Evolutionary conservation across 1,140 invertebrate species (phyloP).

Genomic region (Leptinotarsa undecemlineata): DNA sequence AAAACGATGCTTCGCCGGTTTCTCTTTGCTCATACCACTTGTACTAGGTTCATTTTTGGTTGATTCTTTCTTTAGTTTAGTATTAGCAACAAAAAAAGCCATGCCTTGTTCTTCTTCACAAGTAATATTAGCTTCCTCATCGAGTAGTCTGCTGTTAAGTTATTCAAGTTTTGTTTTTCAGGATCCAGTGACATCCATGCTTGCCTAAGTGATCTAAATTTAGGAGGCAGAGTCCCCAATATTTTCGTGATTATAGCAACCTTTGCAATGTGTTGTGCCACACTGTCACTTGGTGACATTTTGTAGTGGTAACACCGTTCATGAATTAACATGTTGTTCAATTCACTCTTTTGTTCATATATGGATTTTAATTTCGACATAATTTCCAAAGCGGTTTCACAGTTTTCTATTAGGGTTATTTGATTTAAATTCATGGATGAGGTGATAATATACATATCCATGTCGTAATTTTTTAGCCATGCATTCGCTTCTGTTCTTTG

Average conservation of each 20-base stretch:
- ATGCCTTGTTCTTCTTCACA: too few relatives aligned
- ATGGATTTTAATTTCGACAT: slow-evolving; percentile 5
- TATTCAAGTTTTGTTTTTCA: neutral
- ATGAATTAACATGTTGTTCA: slow-evolving; percentile 10
- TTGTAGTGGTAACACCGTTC: slow-evolving; percentile 15
- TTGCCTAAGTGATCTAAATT: neutral
- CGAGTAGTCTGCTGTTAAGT: too few relatives aligned
- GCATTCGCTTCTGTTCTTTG: neutral
- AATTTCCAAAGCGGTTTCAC: neutral
- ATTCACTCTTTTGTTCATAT: neutral
- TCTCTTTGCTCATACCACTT: too few relatives aligned
- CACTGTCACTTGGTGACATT: neutral
- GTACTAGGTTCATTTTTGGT: neutral
- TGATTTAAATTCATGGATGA: neutral
- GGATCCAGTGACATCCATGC: neutral
- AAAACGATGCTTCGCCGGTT: too few relatives aligned
- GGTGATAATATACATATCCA: neutral
- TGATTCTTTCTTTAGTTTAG: too few relatives aligned
- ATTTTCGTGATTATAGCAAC: slow-evolving; percentile 36
- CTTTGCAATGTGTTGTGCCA: slow-evolving; percentile 11
- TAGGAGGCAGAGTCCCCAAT: neutral
- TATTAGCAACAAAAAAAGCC: too few relatives aligned
- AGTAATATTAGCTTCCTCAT: too few relatives aligned
- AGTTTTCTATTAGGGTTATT: slow-evolving; percentile 18
- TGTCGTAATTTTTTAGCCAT: neutral